These are phyloP conservation scores for Rachycentron canadum DNA, from an alignment of 2,797 vertebrate genomes.

Conservation along the genomic window DNA sequence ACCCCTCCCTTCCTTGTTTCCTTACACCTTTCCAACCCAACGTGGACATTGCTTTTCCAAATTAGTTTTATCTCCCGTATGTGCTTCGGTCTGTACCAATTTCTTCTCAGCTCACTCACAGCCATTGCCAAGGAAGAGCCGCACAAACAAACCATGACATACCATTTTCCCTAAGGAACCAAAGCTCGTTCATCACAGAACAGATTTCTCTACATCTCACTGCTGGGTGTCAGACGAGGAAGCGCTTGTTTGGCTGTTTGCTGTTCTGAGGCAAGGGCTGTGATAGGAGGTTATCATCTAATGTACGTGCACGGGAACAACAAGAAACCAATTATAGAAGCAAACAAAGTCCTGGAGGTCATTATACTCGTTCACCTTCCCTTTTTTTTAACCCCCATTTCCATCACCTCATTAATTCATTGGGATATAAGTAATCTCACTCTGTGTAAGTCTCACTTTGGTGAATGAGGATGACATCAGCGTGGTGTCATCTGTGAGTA, in stretches of 20 bases:
- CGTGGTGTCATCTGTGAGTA: conserved; percentile 64
- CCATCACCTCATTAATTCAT: conserved; percentile 43
- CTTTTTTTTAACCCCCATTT: neutral
- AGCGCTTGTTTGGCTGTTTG: conserved; percentile 44
- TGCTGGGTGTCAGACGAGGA: conserved; percentile 28
- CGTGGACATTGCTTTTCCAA: conserved; percentile 59
- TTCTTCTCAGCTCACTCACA: conserved; percentile 42
- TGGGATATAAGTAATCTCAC: conserved; percentile 44
- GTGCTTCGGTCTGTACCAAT: conserved; percentile 35
- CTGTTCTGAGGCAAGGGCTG: conserved; percentile 18
- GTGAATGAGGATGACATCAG: conserved; percentile 65
- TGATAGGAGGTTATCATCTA: conserved; percentile 30
- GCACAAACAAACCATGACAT: conserved; percentile 56
- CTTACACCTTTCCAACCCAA: conserved; percentile 45
- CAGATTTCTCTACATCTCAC: conserved; percentile 46
- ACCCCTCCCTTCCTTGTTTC: conserved; percentile 22
- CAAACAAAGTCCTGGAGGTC: conserved; percentile 49
- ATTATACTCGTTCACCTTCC: conserved; percentile 24
- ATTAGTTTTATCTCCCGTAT: conserved; percentile 62
- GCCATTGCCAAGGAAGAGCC: conserved; percentile 16
- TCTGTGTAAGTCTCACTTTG: conserved; percentile 33
- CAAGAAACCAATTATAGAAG: conserved; percentile 50
- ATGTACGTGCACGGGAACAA: conserved; percentile 38
- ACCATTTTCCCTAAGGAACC: conserved; percentile 50
- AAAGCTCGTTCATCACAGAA: conserved; percentile 59